Percentiles rank a stretch among this genome's conserved stretches.
These are phyloP conservation scores for Hybognathus amarus DNA, from an alignment of 2,797 vertebrate genomes.

Conservation along the genomic window DNA sequence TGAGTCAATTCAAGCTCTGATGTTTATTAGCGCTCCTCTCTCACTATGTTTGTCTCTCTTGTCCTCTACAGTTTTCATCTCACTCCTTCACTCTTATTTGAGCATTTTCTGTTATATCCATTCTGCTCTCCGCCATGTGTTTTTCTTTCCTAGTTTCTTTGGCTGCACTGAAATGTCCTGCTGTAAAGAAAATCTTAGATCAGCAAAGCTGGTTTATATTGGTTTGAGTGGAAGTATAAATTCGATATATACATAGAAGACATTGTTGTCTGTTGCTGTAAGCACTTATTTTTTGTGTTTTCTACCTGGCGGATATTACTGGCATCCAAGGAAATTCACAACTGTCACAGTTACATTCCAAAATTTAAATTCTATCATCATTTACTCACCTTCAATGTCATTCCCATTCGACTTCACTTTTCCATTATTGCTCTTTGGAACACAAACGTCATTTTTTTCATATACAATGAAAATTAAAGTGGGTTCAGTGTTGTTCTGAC, in stretches of 20 bases:
- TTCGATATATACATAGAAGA: not conserved
- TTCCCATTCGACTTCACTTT: not conserved
- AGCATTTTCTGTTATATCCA: conserved; percentile 6
- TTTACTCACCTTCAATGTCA: not conserved
- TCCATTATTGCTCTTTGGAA: not conserved
- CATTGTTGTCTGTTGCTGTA: not conserved
- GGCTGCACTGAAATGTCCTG: not conserved
- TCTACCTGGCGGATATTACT: not conserved
- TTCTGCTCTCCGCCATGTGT: not conserved
- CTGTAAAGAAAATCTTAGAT: not conserved
- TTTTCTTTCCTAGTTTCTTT: conserved; percentile 23
- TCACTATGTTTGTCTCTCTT: conserved; percentile 7
- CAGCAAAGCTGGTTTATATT: not conserved
- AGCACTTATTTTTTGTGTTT: not conserved
- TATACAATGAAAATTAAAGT: not conserved
- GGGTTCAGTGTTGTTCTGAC: not conserved
- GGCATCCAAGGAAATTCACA: not conserved
- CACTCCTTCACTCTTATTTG: not conserved
- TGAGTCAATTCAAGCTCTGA: conserved; percentile 27
- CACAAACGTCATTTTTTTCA: not conserved
- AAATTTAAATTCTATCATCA: not conserved
- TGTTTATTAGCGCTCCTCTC: conserved; percentile 21
- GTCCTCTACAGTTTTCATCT: conserved; percentile 29
- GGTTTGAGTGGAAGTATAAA: not conserved
- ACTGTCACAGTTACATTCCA: not conserved